A percentile compares a stretch with the other conserved stretches of the same genome.
Conservation (phyloP, 2,888 invertebrate genomes). For the Megaustenia siamemsis region DNA sequence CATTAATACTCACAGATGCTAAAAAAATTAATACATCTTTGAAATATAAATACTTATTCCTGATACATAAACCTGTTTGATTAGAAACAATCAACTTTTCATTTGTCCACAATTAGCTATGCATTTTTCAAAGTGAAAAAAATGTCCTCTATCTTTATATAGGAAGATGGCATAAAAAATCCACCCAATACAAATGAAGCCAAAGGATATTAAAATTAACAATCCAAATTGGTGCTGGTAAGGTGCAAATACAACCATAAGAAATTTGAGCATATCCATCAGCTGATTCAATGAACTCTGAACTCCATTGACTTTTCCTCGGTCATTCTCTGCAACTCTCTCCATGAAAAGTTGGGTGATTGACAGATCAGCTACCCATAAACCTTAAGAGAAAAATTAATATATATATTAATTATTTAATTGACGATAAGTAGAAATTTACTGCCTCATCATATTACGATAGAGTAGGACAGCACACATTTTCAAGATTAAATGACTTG, state of each 20-base stretch:
- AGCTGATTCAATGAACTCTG: slow-evolving; percentile 82
- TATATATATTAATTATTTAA: background rate
- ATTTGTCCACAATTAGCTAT: slow-evolving; percentile 23
- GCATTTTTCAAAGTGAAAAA: slow-evolving; percentile 66
- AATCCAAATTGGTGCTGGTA: slow-evolving; percentile 81
- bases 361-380: slow-evolving; percentile 82
- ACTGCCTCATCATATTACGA: background rate
- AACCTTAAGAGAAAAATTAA: slow-evolving; percentile 75
- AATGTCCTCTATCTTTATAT: slow-evolving; percentile 66
- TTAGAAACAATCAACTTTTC: background rate
- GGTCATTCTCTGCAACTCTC: slow-evolving; percentile 80
- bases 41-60: background rate
- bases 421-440: background rate
- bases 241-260: slow-evolving; percentile 81
- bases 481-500: too few species aligned
- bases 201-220: slow-evolving; percentile 81
- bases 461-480: too few species aligned
- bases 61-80: background rate
- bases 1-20: too few species aligned
- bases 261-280: slow-evolving; percentile 82
- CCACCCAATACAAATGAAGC: slow-evolving; percentile 73
- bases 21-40: too few species aligned
- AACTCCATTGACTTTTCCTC: slow-evolving; percentile 82
- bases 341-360: slow-evolving; percentile 82
- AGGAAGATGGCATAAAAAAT: slow-evolving; percentile 73